phyloP scores from a whole-genome alignment of 2,113 vertebrate genomes.

The Onychostruthus taczanowskii region DNA sequence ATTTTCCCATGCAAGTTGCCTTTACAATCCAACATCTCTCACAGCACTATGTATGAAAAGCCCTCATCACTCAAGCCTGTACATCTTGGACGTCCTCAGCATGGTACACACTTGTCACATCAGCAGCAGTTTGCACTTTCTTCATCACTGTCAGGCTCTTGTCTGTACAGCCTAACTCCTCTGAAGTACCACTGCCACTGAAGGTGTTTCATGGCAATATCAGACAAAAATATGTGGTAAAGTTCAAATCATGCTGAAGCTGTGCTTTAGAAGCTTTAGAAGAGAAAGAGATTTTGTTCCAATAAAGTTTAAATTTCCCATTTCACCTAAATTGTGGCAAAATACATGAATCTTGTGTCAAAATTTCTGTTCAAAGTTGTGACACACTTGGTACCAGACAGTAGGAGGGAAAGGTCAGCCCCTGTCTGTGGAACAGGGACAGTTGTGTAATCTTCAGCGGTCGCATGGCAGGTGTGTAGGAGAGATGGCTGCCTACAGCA shows the following conservation, averaged over 20 bases:
- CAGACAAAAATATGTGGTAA: neutral
- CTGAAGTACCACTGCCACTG: neutral
- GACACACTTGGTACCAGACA: slow-evolving; percentile 11
- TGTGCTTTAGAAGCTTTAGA: neutral
- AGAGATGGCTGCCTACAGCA: neutral
- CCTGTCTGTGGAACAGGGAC: neutral
- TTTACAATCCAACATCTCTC: neutral
- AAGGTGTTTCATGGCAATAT: neutral
- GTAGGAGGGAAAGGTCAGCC: slow-evolving; percentile 1
- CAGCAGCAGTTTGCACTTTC: neutral
- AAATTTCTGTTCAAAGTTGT: slow-evolving; percentile 24
- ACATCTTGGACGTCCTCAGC: neutral
- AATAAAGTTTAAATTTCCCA: neutral
- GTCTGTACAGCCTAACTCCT: neutral
- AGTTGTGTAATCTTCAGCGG: neutral
- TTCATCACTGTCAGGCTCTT: neutral
- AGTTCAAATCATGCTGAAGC: neutral
- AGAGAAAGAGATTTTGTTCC: neutral
- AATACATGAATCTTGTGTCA: neutral
- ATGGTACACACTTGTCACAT: neutral
- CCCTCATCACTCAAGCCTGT: fast-evolving
- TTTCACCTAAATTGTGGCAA: neutral
- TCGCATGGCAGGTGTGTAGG: neutral
- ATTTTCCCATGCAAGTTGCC: neutral
- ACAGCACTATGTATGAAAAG: neutral